phyloP scores from a whole-genome alignment of 2,113 vertebrate genomes.

The Burhinus bistriatus region DNA sequence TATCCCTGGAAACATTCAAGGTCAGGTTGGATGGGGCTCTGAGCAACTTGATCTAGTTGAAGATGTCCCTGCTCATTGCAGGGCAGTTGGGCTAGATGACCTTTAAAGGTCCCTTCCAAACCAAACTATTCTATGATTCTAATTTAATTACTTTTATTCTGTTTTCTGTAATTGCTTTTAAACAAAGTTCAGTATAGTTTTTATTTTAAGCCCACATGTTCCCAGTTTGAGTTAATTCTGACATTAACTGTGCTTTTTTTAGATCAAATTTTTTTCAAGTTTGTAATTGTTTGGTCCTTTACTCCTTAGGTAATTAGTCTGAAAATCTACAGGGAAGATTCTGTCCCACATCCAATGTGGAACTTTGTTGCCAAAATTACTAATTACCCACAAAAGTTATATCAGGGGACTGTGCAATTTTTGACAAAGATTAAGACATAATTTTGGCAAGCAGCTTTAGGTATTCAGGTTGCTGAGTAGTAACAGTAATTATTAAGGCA shows the following conservation, averaged over 20 bases:
- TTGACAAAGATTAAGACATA: background rate
- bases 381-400: background rate
- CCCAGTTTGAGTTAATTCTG: background rate
- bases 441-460: background rate
- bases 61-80: background rate
- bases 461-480: background rate
- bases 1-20: background rate
- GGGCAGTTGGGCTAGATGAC: background rate
- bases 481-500: background rate
- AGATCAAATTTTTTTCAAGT: background rate
- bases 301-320: background rate
- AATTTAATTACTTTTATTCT: background rate
- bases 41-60: background rate
- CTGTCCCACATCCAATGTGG: background rate
- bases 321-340: background rate
- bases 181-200: background rate
- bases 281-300: background rate
- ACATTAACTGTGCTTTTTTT: background rate
- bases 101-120: background rate
- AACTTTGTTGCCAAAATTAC: background rate
- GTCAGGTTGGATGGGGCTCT: background rate
- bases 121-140: background rate
- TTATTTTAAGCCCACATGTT: background rate
- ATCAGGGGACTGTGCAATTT: background rate
- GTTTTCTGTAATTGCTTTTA: background rate